Conservation (phyloP, 2,888 invertebrate species). For the Argynnis bischoffii region DNA sequence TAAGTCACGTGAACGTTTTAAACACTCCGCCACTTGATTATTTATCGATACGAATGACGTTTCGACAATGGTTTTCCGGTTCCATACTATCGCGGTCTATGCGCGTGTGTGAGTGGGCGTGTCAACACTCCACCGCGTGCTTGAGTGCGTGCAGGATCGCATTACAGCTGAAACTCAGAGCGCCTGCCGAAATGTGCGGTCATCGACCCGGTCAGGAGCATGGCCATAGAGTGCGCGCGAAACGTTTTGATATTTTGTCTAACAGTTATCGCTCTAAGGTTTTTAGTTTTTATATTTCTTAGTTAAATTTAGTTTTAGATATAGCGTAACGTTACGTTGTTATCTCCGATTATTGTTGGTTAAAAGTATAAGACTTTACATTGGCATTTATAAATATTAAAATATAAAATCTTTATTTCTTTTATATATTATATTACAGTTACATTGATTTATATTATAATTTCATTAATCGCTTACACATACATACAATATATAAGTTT, state of each 20-base stretch:
- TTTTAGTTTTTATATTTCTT: constrained; percentile 2
- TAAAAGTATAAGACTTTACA: background rate
- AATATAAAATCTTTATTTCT: background rate
- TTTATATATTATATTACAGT: no score
- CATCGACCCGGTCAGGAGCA: constrained; percentile 75
- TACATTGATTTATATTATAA: no score
- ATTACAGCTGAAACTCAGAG: constrained; percentile 80
- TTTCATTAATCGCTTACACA: no score
- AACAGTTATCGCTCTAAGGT: constrained; percentile 37
- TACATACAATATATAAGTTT: no score
- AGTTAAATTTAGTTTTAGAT: background rate
- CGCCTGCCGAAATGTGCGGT: constrained; percentile 80
- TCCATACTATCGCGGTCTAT: constrained; percentile 38
- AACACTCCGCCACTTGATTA: constrained; percentile 41
- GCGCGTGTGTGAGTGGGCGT: constrained; percentile 38
- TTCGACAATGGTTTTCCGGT: constrained; percentile 58
- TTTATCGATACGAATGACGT: constrained; percentile 51
- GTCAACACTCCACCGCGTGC: constrained; percentile 39
- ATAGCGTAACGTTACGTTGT: no score
- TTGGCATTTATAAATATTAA: background rate
- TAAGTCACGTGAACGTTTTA: constrained; percentile 40
- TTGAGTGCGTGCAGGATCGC: constrained; percentile 72
- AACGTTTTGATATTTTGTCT: constrained; percentile 56
- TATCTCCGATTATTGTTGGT: background rate
- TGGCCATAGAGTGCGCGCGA: constrained; percentile 61